phyloP scores from a whole-genome alignment of 2,888 invertebrate species.

The Chorisops tibialis region DNA sequence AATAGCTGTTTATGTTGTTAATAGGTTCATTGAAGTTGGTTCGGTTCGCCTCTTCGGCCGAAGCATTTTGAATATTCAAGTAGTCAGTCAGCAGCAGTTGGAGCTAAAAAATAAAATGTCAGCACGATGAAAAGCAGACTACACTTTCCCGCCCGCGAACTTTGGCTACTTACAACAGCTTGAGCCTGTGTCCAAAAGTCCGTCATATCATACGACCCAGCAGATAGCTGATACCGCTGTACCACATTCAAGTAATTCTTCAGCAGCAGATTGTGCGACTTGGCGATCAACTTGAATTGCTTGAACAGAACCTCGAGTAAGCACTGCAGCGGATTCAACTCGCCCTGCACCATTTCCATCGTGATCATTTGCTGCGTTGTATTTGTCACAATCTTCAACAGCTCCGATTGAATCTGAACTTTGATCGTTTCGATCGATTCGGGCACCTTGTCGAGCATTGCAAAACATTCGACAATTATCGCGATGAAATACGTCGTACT shows the following conservation, averaged over 20 bases:
- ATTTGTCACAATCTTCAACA: conserved; percentile 73
- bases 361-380: conserved; percentile 73
- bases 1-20: conserved; percentile 55
- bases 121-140: not conserved
- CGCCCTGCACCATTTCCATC: conserved; percentile 48
- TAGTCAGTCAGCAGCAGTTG: conserved; percentile 83
- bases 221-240: conserved; percentile 57
- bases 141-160: not conserved
- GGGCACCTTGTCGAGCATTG: conserved; percentile 75
- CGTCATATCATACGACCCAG: conserved; percentile 64
- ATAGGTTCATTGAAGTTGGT: conserved; percentile 50
- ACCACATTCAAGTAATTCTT: conserved; percentile 62
- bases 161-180: conserved; percentile 66
- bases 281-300: conserved; percentile 77
- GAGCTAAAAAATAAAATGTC: conserved; percentile 57
- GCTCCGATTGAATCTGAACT: conserved; percentile 76
- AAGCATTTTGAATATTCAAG: conserved; percentile 77
- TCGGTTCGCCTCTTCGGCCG: conserved; percentile 59
- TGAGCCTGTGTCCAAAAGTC: conserved; percentile 91
- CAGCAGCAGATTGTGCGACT: conserved; percentile 69
- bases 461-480: conserved; percentile 80
- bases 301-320: conserved; percentile 74
- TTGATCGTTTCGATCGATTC: conserved; percentile 83
- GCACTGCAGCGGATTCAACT: conserved; percentile 55
- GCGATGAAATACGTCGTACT: conserved; percentile 70